Evolutionary conservation across 64 coral and sea anemone genomes (phyloP), one percentile per base, ranked within the genome.

Genomic region (Actinia equina): DNA sequence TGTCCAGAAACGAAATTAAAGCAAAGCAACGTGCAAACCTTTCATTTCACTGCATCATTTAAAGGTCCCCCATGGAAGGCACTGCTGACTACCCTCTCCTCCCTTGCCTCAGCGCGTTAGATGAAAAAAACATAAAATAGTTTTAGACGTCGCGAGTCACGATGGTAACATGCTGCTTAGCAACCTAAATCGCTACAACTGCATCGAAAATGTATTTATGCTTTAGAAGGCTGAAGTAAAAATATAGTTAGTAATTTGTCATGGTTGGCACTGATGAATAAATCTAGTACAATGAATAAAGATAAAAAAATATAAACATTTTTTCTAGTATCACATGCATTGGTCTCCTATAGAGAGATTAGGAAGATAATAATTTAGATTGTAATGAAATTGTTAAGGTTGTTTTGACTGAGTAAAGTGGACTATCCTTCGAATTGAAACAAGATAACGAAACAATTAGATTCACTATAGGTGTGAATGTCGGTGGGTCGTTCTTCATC

Each of bases 111-210:
- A 57, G 55, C 11, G 55, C 13, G 15, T 57, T 57, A 57, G 0
- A 57, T 65, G 2, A n/a, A 22, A 6, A 15, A 8, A 41, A 2
- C n/a, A 9, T 6, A 74, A 41, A 74, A 74, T 74, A 25, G 37
- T 41, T 41, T 30, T 11, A 41, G n/a, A 27, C 20, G 69, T 14
- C 13, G 22, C 23, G 63, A 15, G 9, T 26, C 22, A 74, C 69
- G 4, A 74, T 74, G 69, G 69, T 74, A 74, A 74, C 69, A 74
- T 74, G 69, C 20, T 41, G 69, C 25, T 41, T 74, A 74, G 69
- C 69, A 74, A 74, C 69, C 4, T 11, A 37, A 30, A 10, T 74
- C 22, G 11, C 12, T 74, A 37, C 55, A 57, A 57, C n/a, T 71
- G 69, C 14, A 71, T 26, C 69, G n/a, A 71, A n/a, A 20, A 20